Evolutionary conservation across 2,797 vertebrate species (phyloP).

Genomic region (Gambusia yucatana): DNA sequence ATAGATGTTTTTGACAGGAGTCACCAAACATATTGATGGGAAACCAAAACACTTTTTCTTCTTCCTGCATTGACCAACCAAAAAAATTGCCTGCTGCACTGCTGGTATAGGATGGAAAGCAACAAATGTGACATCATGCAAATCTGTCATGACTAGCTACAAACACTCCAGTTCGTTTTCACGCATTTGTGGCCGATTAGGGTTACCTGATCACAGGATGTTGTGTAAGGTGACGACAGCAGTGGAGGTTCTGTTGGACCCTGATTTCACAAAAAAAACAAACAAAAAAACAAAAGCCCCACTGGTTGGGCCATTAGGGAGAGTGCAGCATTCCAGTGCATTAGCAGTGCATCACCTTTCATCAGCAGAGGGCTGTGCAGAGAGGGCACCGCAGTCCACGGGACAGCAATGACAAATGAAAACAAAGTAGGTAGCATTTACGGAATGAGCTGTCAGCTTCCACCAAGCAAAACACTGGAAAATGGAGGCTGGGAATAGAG

Average conservation of each 20-base stretch:
- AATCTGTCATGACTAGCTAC: too few relatives aligned
- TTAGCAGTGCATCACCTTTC: constrained; percentile 44
- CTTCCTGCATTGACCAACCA: not conserved
- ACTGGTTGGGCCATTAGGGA: constrained; percentile 34
- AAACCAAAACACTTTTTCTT: constrained; percentile 20
- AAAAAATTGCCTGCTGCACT: not conserved
- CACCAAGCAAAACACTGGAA: constrained; percentile 5
- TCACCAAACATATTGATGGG: constrained; percentile 7
- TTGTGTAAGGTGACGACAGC: not conserved
- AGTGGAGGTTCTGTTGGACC: not conserved
- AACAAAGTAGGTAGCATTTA: constrained; percentile 49
- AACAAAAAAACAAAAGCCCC: constrained; percentile 3
- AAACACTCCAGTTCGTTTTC: not conserved
- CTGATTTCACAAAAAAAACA: constrained; percentile 16
- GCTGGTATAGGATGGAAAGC: not conserved
- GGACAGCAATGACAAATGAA: constrained; percentile 36
- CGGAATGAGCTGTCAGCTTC: constrained; percentile 51
- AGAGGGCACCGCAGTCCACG: not conserved
- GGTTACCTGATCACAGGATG: not conserved
- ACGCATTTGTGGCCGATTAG: not conserved
- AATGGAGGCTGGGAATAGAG: not conserved
- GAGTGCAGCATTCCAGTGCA: constrained; percentile 43
- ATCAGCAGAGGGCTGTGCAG: constrained; percentile 40
- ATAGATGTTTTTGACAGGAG: constrained; percentile 34
- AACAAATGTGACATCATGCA: not conserved